Conservation (phyloP, 1,140 invertebrate genomes). For the Physella acuta region DNA sequence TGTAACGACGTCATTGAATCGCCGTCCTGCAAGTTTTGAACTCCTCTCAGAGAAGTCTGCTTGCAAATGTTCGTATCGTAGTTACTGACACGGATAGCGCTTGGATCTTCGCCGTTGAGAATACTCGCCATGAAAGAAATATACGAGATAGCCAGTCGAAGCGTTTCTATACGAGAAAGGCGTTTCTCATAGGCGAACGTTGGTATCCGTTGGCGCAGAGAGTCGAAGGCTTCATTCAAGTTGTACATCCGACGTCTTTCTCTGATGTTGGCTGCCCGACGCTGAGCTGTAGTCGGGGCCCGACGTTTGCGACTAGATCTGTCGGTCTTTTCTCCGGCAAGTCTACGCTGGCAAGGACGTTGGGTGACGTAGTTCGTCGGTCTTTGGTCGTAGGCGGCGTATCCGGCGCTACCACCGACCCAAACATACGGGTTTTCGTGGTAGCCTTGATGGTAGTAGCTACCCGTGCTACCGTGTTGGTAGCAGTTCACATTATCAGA, state of each 20-base stretch:
- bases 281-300: slow-evolving; percentile 42
- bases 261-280: slow-evolving; percentile 62
- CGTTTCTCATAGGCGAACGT: slow-evolving; percentile 98
- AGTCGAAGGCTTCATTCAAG: slow-evolving; percentile 94
- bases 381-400: slow-evolving; percentile 8
- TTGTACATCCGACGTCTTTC: slow-evolving; percentile 95
- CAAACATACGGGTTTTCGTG: slow-evolving; percentile 8
- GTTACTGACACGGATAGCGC: too few species aligned
- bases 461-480: background rate
- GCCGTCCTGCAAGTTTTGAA: too few species aligned
- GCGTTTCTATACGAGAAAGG: slow-evolving; percentile 92
- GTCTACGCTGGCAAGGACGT: background rate
- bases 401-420: background rate
- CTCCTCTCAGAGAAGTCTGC: too few species aligned
- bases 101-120: slow-evolving; percentile 59
- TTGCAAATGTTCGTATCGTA: too few species aligned
- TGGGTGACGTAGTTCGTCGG: background rate
- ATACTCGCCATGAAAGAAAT: slow-evolving; percentile 96
- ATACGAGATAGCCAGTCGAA: slow-evolving; percentile 94
- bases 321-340: background rate
- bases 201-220: slow-evolving; percentile 69
- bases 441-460: slow-evolving; percentile 10
- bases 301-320: slow-evolving; percentile 30
- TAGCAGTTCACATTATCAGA: too few species aligned
- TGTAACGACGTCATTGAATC: too few species aligned